Evolutionary conservation across 2,888 invertebrate genomes (phyloP).

Genomic region (Zaprionus lineosus): DNA sequence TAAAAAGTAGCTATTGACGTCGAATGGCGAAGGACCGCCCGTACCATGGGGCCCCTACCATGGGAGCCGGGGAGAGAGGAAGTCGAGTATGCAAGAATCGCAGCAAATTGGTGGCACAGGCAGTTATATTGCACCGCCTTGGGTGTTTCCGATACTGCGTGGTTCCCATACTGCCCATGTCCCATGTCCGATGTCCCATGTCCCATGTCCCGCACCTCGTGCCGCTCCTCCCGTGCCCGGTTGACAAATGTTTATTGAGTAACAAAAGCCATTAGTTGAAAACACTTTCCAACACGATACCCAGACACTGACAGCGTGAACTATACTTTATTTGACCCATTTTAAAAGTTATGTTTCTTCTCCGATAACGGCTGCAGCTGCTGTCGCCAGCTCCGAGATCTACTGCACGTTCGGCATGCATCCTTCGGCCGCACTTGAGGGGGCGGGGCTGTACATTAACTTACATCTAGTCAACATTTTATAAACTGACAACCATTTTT

Average conservation of each 20-base stretch:
- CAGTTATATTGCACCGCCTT: slow-evolving; percentile 35
- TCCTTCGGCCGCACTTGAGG: slow-evolving; percentile 7
- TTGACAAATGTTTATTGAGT: slow-evolving; percentile 72
- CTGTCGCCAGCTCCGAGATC: slow-evolving; percentile 14
- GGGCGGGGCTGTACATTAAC: slow-evolving; percentile 43
- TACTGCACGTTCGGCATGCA: slow-evolving; percentile 31
- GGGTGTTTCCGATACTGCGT: slow-evolving; percentile 3
- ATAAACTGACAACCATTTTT: slow-evolving; percentile 73
- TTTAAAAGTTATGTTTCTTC: slow-evolving; percentile 31
- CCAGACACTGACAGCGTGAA: background rate
- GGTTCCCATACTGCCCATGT: background rate
- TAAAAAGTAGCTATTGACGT: slow-evolving; percentile 70
- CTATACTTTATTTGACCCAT: slow-evolving; percentile 39
- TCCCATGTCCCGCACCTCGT: no score
- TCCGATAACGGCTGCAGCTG: slow-evolving; percentile 9
- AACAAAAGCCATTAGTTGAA: slow-evolving; percentile 63
- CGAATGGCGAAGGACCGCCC: slow-evolving; percentile 22
- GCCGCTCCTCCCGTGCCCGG: no score
- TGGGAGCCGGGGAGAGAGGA: slow-evolving; percentile 2
- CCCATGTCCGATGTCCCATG: no score
- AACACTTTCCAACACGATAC: slow-evolving; percentile 24
- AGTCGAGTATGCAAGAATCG: slow-evolving; percentile 29
- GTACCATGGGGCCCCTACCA: slow-evolving; percentile 16
- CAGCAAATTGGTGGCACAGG: slow-evolving; percentile 43
- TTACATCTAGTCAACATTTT: slow-evolving; percentile 57